Evolutionary conservation across 2,797 vertebrate species (phyloP).

Genomic region (Synanceia verrucosa): DNA sequence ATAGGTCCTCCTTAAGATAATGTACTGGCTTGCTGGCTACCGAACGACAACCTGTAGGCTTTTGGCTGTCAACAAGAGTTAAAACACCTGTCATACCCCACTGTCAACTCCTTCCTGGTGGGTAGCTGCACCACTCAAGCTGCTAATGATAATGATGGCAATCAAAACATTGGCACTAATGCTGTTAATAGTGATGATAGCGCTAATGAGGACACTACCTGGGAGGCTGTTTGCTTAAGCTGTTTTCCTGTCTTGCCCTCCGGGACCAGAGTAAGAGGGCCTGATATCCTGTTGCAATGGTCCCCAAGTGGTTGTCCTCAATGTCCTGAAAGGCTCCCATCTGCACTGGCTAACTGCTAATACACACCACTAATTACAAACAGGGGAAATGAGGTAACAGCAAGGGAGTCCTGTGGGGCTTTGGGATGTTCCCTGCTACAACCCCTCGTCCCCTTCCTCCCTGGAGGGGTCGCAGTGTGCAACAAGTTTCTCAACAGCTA

Average conservation of each 20-base stretch:
- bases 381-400: conserved; percentile 74
- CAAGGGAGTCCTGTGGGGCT: conserved; percentile 32
- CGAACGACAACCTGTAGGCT: conserved; percentile 44
- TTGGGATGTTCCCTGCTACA: conserved; percentile 7
- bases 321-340: conserved; percentile 55
- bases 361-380: conserved; percentile 73
- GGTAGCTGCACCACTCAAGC: conserved; percentile 57
- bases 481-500: conserved; percentile 53
- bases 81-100: conserved; percentile 67
- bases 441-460: conserved; percentile 38
- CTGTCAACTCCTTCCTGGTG: conserved; percentile 50
- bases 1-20: background rate
- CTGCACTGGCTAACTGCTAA: conserved; percentile 59
- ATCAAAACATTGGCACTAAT: conserved; percentile 75
- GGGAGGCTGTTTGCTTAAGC: conserved; percentile 76
- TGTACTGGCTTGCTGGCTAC: conserved; percentile 1
- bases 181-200: conserved; percentile 70
- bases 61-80: conserved; percentile 39
- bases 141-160: conserved; percentile 75
- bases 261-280: conserved; percentile 46
- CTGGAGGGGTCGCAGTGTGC: conserved; percentile 25
- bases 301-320: conserved; percentile 41
- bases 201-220: conserved; percentile 76
- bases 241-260: conserved; percentile 72
- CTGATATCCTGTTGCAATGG: conserved; percentile 66